Evolutionary conservation across 2,113 vertebrate species (phyloP).

Genomic region (Microcebus murinus): DNA sequence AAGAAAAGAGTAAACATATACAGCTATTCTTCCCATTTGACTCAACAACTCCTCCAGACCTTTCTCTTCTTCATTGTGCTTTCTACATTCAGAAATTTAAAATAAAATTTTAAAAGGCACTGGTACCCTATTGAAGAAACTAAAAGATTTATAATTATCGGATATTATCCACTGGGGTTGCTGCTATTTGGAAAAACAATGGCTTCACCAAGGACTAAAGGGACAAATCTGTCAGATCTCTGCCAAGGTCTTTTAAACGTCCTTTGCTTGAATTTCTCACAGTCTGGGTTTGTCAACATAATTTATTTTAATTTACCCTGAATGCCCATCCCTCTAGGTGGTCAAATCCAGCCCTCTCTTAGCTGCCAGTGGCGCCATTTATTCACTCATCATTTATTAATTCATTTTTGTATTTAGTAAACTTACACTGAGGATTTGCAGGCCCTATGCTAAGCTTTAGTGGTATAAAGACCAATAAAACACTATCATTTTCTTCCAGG

Average conservation of each 20-base stretch:
- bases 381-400: constrained; percentile 48
- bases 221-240: constrained; percentile 46
- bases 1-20: neutral
- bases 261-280: constrained; percentile 44
- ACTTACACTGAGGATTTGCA: neutral
- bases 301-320: constrained; percentile 65
- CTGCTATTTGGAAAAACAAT: neutral
- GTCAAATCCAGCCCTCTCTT: constrained; percentile 9
- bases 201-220: constrained; percentile 10
- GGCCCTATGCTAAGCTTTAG: neutral
- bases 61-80: neutral
- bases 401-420: constrained; percentile 35
- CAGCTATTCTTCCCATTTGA: neutral
- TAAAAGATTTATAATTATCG: constrained; percentile 30
- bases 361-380: neutral
- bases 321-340: constrained; percentile 38
- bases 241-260: constrained; percentile 45
- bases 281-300: constrained; percentile 63
- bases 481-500: neutral
- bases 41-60: neutral
- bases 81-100: constrained; percentile 20
- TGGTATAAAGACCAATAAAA: neutral
- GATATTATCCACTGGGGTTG: neutral
- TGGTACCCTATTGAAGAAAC: neutral
- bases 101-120: constrained; percentile 31